These are phyloP conservation scores for Thunnus thynnus DNA, from an alignment of 2,113 vertebrate species.

Conservation along the genomic window DNA sequence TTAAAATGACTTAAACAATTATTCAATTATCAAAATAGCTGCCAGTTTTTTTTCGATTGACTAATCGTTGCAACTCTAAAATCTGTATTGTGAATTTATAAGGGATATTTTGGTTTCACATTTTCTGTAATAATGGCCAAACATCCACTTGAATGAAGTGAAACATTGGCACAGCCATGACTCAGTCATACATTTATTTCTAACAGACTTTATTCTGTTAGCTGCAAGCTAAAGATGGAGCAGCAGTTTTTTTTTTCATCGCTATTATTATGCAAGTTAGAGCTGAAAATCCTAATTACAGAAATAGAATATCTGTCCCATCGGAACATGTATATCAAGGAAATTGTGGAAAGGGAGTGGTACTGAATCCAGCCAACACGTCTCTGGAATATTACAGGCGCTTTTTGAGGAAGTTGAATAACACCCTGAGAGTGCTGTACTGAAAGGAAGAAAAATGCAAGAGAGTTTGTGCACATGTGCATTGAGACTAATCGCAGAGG, in stretches of 20 bases:
- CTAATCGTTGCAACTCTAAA: too few relatives aligned
- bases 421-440: slow-evolving; percentile 48
- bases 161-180: neutral
- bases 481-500: neutral
- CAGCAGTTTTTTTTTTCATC: slow-evolving; percentile 21
- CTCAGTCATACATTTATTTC: neutral
- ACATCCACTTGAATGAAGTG: neutral
- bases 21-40: too few relatives aligned
- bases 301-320: slow-evolving; percentile 58
- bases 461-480: slow-evolving; percentile 39
- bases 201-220: neutral
- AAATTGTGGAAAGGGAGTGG: slow-evolving; percentile 75
- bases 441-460: slow-evolving; percentile 49
- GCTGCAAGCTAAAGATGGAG: neutral
- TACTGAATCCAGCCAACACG: slow-evolving; percentile 46
- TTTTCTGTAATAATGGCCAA: neutral
- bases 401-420: slow-evolving; percentile 68
- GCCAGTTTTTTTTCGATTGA: too few relatives aligned
- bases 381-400: slow-evolving; percentile 64
- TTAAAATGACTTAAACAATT: too few relatives aligned
- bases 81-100: too few relatives aligned
- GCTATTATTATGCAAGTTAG: slow-evolving; percentile 20
- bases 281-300: slow-evolving; percentile 41
- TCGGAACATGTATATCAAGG: slow-evolving; percentile 54
- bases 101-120: neutral